These are phyloP conservation scores for Chrysotoxum bicinctum DNA, from an alignment of 2,888 invertebrate species.

Conservation along the genomic window DNA sequence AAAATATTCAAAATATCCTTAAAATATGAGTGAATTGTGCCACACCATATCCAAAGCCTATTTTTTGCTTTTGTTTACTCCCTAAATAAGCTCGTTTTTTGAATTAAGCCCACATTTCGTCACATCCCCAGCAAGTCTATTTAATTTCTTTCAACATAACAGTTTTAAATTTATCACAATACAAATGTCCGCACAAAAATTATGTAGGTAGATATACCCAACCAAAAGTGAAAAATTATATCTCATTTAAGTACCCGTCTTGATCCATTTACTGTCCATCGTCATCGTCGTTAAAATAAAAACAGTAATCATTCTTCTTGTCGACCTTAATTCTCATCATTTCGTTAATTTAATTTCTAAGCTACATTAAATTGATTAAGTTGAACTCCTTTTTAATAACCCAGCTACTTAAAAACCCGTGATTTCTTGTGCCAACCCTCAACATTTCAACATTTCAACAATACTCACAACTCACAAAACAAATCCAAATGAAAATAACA, in stretches of 20 bases:
- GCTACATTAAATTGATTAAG: conserved; percentile 33
- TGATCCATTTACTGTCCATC: conserved; percentile 29
- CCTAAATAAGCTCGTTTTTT: too few relatives aligned
- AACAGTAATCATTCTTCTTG: conserved; percentile 27
- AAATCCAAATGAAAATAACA: background rate
- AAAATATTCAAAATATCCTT: too few relatives aligned
- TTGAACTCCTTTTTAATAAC: conserved; percentile 31
- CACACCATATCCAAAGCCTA: too few relatives aligned
- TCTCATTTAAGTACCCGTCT: conserved; percentile 2
- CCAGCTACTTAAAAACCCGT: conserved; percentile 37
- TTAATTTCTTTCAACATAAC: too few relatives aligned
- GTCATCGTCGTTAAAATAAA: conserved; percentile 9
- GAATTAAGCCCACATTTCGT: too few relatives aligned
- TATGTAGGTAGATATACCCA: too few relatives aligned
- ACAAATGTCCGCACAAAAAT: too few relatives aligned
- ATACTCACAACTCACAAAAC: background rate
- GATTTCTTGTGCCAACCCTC: background rate
- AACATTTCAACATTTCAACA: background rate
- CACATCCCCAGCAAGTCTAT: too few relatives aligned
- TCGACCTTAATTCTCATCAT: conserved; percentile 30
- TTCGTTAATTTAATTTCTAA: conserved; percentile 32
- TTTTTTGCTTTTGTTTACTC: too few relatives aligned
- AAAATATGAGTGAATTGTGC: too few relatives aligned
- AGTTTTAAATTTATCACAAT: too few relatives aligned
- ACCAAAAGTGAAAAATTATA: conserved; percentile 3